Evolutionary conservation across 1,140 invertebrate species (phyloP), one percentile per base, ranked within the genome.

Genomic region (Brachionus plicatilis): DNA sequence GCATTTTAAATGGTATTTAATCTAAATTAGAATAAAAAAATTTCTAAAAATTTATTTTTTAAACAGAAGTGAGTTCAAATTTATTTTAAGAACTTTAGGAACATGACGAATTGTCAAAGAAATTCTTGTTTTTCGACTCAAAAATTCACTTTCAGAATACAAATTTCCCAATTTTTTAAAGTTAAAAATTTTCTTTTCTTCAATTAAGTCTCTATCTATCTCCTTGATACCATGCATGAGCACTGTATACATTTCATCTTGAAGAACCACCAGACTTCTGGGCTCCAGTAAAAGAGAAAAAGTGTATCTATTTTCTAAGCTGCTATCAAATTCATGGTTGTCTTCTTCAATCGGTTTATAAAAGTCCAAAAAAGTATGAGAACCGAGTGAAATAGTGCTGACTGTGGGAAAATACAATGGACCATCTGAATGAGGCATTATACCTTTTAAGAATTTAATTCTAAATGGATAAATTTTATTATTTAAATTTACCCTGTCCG

Each of bases 101-200:
- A 97, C 95, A 92, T 96, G 93, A 88, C 96, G 92, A 85, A 98
- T 96, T 50, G 96, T 99, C 43, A 98, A 89, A 6, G 96, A 98
- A 85, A 98, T 90, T 88, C 96, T 92, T 14, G 93, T 94, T 1
- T 90, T 89, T 76, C 96, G 91, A 75, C 90, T 86, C 37, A 96
- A 85, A 76, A 88, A 89, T 85, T 84, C 33, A 91, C 85, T 85
- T 37, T 41, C 80, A 50, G 33, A 85, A 70, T 87, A 87, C 12
- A 85, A 85, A 43, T 72, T 80, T 37, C 83, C 75, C 84, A 86
- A 87, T 27, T 82, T 70, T 50, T 87, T 85, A 11, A 94, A 90
- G 90, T 97, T 97, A 47, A 93, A 91, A 6, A 91, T 87, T 68
- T 91, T 90, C 76, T 92, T 90, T 86, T 91, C 37, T 65, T 70